Base-by-base conservation (phyloP, 2,113 vertebrate genomes). In the Pristiophorus japonicus region DNA sequence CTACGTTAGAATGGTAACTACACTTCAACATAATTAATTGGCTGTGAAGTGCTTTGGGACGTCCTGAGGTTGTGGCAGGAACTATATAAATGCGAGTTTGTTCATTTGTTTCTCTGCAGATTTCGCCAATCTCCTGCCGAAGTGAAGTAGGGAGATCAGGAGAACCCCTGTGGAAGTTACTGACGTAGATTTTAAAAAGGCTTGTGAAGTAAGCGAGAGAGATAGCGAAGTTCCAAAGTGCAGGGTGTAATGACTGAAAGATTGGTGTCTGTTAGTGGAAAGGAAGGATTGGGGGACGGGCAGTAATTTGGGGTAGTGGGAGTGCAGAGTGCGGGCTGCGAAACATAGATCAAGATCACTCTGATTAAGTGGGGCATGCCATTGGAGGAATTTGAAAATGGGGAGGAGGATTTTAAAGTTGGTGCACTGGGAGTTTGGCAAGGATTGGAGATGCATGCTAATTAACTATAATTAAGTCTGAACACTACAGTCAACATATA, bases 121-220 rank as follows among this genome's bases (percentile, higher is more conserved):
- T 5, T n/a, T 34, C n/a, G 12, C 51, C 47, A 90, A 30, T 18
- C 55, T 59, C 88, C 55, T 55, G 34, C 14, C 55, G 59, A 63
- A 91, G 18, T 63, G 30, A n/a, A 51, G 42, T 42, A 20, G 67
- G 67, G n/a, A 45, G 81, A 85, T 84, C 38, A 42, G 78, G 22
- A 51, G 42, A 47, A 51, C 7, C 45, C 5, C 84, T 87, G 7
- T 27, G 45, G 7, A 87, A 75, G 73, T 75, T 75, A 75, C 34
- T 51, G 27, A 59, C 51, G 24, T 11, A 30, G 45, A 27, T 87
- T 87, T 87, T 51, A 24, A 27, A 87, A 51, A 87, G 47, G 84
- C 84, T 87, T 87, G 27, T 88, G 85, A 88, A 73, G 30, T 34
- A 73, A 73, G 70, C 8, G 85, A 59, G 85, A 88, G 85, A 88